Percentiles rank a stretch among this genome's conserved stretches.
phyloP scores from a whole-genome alignment of 2,797 vertebrate genomes.

The Cossypha polioptera region DNA sequence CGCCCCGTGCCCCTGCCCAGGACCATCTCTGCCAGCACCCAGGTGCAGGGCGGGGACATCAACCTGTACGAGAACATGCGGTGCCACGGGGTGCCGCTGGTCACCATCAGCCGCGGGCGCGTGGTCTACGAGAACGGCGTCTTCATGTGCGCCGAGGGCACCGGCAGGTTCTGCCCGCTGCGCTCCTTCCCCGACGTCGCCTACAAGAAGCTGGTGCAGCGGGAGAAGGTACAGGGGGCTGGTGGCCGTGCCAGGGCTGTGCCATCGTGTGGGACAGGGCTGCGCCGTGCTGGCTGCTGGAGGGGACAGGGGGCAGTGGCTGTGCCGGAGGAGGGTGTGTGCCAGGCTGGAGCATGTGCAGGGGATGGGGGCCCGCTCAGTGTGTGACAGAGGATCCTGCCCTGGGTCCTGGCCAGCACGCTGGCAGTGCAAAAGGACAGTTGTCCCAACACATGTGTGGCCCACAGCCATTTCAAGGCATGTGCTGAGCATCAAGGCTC shows the following conservation, averaged over 20 bases:
- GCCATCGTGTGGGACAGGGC: fast-evolving
- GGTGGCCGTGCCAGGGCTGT: fast-evolving
- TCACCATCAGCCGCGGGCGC: constrained; percentile 92
- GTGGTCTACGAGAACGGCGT: constrained; percentile 94
- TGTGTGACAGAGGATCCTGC: fast-evolving
- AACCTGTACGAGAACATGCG: constrained; percentile 95
- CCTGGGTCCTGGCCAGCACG: fast-evolving
- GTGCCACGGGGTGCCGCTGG: constrained; percentile 91
- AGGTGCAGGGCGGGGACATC: constrained; percentile 92
- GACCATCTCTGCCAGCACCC: constrained; percentile 90
- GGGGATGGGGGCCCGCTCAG: background rate
- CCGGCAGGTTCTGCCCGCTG: constrained; percentile 92
- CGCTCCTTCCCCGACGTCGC: constrained; percentile 93
- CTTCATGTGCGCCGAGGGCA: constrained; percentile 95
- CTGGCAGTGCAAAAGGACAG: background rate
- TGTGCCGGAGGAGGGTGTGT: background rate
- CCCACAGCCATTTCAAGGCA: fast-evolving
- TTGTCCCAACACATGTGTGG: fast-evolving
- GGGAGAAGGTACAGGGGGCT: constrained; percentile 85
- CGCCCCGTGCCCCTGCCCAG: constrained; percentile 37
- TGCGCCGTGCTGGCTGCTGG: background rate
- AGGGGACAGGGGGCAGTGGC: background rate
- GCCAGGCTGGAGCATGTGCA: background rate
- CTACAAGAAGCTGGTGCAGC: constrained; percentile 98
- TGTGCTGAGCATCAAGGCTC: background rate